Evolutionary conservation across 2,797 vertebrate genomes (phyloP), one percentile per base, ranked within the genome.

Genomic region (Melanotaenia parkinsoni): DNA sequence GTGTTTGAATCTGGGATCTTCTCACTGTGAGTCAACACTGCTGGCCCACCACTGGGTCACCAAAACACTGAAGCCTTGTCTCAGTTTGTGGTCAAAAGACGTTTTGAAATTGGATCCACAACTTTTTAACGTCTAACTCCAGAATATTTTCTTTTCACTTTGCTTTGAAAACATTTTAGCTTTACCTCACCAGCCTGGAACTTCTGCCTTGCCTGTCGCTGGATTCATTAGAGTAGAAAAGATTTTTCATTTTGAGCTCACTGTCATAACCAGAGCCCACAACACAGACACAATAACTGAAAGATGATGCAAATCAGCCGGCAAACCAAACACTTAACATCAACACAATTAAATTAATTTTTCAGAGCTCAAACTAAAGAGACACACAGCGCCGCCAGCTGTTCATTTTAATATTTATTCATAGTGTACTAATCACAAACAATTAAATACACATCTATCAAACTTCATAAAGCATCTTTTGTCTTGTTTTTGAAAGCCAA

Each of bases 281-380:
- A 74, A 28, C 32, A 45, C 37, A 61, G 24, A 65, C 4, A 28
- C 14, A 16, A 50, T 7, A 32, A 53, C 32, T 62, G 53, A 68
- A 60, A 72, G 13, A 76, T 40, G 20, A 83, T 63, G 59, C 47
- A 70, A 65, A 73, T 67, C 64, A 62, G 66, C 26, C 38, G 47
- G 22, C 16, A 58, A 40, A 72, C 22, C 59, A 53, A 73, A 63
- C 51, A 7, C 28, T 28, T 4, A 50, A 65, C 45, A 63, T 30
- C 50, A 60, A 69, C 63, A 66, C 24, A 64, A 32, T 68, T 45
- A 32, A 72, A 80, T 58, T 58, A 32, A 54, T 7, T 50, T 57
- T 14, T 28, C 7, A 53, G 5, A 38, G 12, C 67, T 76, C 20
- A 76, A 60, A 61, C 47, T 8, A 1, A 1, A 66, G 38, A 43